A percentile compares a stretch with the other conserved stretches of the same genome.
phyloP scores from a whole-genome alignment of 2,888 invertebrate genomes.

The Anagyrus pseudococci region DNA sequence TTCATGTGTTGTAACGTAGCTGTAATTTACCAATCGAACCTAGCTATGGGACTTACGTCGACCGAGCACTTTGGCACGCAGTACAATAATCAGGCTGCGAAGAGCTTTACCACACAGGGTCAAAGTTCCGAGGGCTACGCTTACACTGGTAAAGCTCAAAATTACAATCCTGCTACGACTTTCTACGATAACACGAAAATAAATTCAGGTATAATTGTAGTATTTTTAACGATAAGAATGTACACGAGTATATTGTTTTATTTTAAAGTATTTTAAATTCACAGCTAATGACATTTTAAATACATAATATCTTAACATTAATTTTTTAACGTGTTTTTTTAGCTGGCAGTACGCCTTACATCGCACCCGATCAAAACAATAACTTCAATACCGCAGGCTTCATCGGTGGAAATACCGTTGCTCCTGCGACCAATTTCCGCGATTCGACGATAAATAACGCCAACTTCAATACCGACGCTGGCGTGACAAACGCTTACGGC shows the following conservation, averaged over 20 bases:
- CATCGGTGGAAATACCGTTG: neutral
- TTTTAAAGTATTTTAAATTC: too few species aligned
- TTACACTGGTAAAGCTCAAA: slow-evolving; percentile 20
- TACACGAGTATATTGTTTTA: too few species aligned
- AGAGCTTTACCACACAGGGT: slow-evolving; percentile 28
- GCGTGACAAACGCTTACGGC: neutral
- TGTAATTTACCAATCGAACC: slow-evolving; percentile 33
- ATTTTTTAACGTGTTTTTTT: slow-evolving; percentile 9
- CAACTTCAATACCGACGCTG: slow-evolving; percentile 7
- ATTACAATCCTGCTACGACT: slow-evolving; percentile 21
- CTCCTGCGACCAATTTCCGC: neutral
- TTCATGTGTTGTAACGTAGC: slow-evolving; percentile 28
- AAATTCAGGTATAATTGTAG: slow-evolving; percentile 36
- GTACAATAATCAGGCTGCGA: slow-evolving; percentile 37
- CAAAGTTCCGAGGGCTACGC: slow-evolving; percentile 17
- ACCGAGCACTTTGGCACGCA: slow-evolving; percentile 32
- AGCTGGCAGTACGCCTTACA: slow-evolving; percentile 26
- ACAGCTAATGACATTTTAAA: too few species aligned
- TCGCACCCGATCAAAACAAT: slow-evolving; percentile 22
- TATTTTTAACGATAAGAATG: too few species aligned
- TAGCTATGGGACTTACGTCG: slow-evolving; percentile 36
- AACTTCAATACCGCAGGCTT: slow-evolving; percentile 1
- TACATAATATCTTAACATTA: too few species aligned
- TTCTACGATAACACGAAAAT: slow-evolving; percentile 29
- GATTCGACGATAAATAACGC: slow-evolving; percentile 6